Evolutionary conservation across 2,888 invertebrate species (phyloP).

Genomic region (Drepana falcataria): DNA sequence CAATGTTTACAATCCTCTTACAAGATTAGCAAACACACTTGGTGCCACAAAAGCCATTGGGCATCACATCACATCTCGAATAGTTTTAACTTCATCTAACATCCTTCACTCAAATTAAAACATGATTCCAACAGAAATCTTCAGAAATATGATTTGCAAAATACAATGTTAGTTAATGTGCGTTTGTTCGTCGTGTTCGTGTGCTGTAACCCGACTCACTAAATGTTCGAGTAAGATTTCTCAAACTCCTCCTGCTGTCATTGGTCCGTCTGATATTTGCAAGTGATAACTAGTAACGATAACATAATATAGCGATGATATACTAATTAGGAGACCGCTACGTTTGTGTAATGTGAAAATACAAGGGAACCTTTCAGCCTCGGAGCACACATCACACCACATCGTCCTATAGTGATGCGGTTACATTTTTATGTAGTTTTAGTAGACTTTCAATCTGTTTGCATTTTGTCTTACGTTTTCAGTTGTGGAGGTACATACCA

Average conservation of each 20-base stretch:
- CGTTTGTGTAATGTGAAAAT: not conserved
- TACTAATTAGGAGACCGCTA: slow-evolving; percentile 20
- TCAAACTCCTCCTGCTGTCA: slow-evolving; percentile 21
- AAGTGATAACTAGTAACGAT: slow-evolving; percentile 46
- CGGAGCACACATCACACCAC: not conserved
- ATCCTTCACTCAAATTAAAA: not conserved
- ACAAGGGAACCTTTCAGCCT: not conserved
- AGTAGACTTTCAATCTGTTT: no score
- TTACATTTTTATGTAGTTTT: no score
- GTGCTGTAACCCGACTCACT: not conserved
- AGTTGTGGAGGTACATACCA: no score
- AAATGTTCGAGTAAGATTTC: slow-evolving; percentile 31
- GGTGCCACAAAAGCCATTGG: slow-evolving; percentile 12
- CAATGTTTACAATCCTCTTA: slow-evolving; percentile 16
- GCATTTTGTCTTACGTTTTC: no score
- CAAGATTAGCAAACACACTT: slow-evolving; percentile 19
- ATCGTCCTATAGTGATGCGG: not conserved
- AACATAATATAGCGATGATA: slow-evolving; percentile 29
- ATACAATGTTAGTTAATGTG: not conserved
- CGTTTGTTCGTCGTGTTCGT: slow-evolving; percentile 1
- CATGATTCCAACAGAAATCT: no score
- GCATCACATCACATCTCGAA: slow-evolving; percentile 1
- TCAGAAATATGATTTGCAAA: no score
- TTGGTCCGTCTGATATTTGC: slow-evolving; percentile 38
- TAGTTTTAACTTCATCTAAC: not conserved